These are phyloP conservation scores for Potamilus streckersoni DNA, from an alignment of 1,140 invertebrate species.

Conservation along the genomic window DNA sequence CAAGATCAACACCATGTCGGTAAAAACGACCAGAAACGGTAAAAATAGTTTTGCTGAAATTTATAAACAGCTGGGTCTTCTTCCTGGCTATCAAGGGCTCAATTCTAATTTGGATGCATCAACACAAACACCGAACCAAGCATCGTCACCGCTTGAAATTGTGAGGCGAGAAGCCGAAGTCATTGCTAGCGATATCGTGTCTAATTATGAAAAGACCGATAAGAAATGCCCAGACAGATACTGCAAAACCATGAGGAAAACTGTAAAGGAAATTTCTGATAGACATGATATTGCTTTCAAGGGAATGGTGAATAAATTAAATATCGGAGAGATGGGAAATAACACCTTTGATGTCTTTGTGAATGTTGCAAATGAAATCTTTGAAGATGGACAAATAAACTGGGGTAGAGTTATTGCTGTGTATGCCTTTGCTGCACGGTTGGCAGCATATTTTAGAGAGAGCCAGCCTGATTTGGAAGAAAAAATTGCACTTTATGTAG, in stretches of 20 bases:
- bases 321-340: constrained; percentile 67
- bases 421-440: constrained; percentile 74
- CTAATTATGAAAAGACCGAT: constrained; percentile 42
- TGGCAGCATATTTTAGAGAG: constrained; percentile 71
- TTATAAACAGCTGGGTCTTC: constrained; percentile 50
- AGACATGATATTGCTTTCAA: constrained; percentile 74
- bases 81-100: constrained; percentile 53
- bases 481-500: constrained; percentile 65
- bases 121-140: constrained; percentile 46
- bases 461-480: constrained; percentile 62
- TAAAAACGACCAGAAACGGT: constrained; percentile 33
- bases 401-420: constrained; percentile 76
- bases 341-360: constrained; percentile 73
- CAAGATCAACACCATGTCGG: constrained; percentile 13
- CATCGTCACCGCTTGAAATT: constrained; percentile 49
- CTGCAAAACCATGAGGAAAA: constrained; percentile 64
- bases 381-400: constrained; percentile 71
- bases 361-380: constrained; percentile 74
- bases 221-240: constrained; percentile 54
- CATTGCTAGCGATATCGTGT: constrained; percentile 55
- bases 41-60: constrained; percentile 54
- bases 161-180: constrained; percentile 58
- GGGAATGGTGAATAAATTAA: constrained; percentile 74
- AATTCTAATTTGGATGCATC: constrained; percentile 48
- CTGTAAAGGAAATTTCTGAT: constrained; percentile 64